Conservation (phyloP, 2,888 invertebrate genomes). For the Cactoblastis cactorum region DNA sequence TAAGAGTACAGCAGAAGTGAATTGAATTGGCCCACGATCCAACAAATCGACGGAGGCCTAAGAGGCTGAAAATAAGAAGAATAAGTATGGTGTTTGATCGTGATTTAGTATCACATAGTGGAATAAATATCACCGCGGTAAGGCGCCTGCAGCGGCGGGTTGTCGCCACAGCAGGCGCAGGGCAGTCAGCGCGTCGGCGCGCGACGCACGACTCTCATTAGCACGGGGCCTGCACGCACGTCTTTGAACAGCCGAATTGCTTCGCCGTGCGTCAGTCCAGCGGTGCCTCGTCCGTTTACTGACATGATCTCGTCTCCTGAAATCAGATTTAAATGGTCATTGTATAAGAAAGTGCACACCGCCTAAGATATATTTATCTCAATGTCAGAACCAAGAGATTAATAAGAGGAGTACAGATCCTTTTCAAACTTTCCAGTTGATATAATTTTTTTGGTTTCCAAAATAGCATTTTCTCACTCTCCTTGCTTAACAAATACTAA, state of each 20-base stretch:
- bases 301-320: conserved; percentile 90
- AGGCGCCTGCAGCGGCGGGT: conserved; percentile 58
- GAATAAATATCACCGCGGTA: conserved; percentile 44
- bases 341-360: no score
- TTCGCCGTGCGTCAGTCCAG: conserved; percentile 88
- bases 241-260: conserved; percentile 89
- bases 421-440: no score
- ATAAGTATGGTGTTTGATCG: background rate
- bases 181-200: conserved; percentile 71
- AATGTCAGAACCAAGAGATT: no score
- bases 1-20: no score
- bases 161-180: conserved; percentile 69
- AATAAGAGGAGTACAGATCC: no score
- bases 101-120: conserved; percentile 42
- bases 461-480: no score
- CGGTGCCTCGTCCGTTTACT: conserved; percentile 87
- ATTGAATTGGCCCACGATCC: no score
- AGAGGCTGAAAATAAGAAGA: no score
- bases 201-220: conserved; percentile 84
- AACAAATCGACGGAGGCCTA: no score
- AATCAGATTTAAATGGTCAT: conserved; percentile 35
- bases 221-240: conserved; percentile 86
- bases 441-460: no score
- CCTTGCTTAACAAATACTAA: no score
- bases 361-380: no score